phyloP scores from a whole-genome alignment of 2,888 invertebrate genomes.

The Tachystola acroxantha region DNA sequence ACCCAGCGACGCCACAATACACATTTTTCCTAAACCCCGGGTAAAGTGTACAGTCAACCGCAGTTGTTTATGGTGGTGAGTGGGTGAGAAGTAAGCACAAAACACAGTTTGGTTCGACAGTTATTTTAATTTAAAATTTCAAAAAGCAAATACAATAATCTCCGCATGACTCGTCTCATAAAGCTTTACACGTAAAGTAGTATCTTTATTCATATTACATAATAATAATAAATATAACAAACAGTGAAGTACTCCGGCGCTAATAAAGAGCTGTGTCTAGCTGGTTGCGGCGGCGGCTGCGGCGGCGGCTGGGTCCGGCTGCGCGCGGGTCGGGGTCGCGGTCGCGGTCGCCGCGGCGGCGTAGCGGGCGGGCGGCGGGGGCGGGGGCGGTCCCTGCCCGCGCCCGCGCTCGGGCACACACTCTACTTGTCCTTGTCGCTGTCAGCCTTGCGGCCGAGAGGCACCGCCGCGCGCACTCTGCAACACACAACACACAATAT shows the following conservation, averaged over 20 bases:
- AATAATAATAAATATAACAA: conserved; percentile 75
- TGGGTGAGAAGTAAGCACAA: conserved; percentile 13
- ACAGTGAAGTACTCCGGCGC: conserved; percentile 59
- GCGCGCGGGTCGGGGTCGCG: conserved; percentile 3
- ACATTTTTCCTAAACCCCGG: too few relatives aligned
- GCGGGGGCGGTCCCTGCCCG: conserved; percentile 37
- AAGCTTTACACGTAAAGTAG: conserved; percentile 76
- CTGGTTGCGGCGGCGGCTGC: conserved; percentile 79
- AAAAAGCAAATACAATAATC: conserved; percentile 78
- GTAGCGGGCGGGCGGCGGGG: conserved; percentile 32
- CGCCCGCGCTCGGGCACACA: conserved; percentile 26
- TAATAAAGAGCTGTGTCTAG: conserved; percentile 42
- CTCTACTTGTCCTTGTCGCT: conserved; percentile 90
- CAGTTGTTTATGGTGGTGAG: too few relatives aligned
- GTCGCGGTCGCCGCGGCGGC: conserved; percentile 23
- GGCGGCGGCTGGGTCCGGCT: conserved; percentile 2
- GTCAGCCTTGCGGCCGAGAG: conserved; percentile 91
- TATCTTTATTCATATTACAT: conserved; percentile 60
- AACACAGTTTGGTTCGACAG: conserved; percentile 54
- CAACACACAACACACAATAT: too few relatives aligned
- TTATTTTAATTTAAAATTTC: conserved; percentile 78
- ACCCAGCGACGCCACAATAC: too few relatives aligned
- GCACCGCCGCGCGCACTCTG: conserved; percentile 93
- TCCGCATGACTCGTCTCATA: conserved; percentile 75
- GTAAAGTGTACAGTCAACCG: too few relatives aligned